Percentiles rank a stretch among this genome's conserved stretches.
Evolutionary conservation across 2,888 invertebrate species (phyloP).

Genomic region (Gisinianus flammeolus): DNA sequence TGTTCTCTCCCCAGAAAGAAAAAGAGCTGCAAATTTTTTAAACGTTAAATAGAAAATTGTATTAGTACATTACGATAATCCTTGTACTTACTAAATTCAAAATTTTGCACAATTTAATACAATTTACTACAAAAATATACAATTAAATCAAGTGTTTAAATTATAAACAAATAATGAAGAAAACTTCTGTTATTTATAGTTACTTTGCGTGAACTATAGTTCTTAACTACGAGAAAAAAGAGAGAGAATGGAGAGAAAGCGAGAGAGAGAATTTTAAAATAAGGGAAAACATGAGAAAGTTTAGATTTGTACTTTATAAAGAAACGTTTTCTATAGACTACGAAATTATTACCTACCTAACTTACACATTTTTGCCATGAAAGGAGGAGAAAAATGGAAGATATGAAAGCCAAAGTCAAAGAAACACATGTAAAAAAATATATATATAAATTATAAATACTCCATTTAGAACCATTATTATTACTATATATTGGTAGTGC

Average conservation of each 20-base stretch:
- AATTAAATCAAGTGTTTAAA: neutral
- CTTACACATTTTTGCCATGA: neutral
- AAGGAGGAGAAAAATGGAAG: neutral
- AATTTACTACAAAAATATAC: neutral
- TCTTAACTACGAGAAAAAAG: neutral
- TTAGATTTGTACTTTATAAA: neutral
- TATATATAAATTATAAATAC: too few species aligned
- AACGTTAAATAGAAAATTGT: too few species aligned
- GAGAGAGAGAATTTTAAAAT: neutral
- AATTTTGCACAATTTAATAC: constrained; percentile 27
- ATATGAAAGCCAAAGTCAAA: neutral
- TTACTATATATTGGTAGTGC: too few species aligned
- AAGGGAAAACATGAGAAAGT: neutral
- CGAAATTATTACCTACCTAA: too few species aligned
- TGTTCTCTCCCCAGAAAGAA: too few species aligned
- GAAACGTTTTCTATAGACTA: too few species aligned
- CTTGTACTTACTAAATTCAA: too few species aligned
- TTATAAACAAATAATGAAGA: neutral
- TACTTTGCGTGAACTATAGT: neutral
- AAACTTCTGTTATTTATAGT: neutral
- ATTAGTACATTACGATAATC: too few species aligned
- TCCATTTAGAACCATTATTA: too few species aligned
- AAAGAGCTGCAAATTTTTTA: too few species aligned
- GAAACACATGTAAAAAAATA: neutral
- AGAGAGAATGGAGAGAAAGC: neutral